phyloP scores from a whole-genome alignment of 37 sponge, comb jelly and placozoan genomes.

The Crambe crambe region DNA sequence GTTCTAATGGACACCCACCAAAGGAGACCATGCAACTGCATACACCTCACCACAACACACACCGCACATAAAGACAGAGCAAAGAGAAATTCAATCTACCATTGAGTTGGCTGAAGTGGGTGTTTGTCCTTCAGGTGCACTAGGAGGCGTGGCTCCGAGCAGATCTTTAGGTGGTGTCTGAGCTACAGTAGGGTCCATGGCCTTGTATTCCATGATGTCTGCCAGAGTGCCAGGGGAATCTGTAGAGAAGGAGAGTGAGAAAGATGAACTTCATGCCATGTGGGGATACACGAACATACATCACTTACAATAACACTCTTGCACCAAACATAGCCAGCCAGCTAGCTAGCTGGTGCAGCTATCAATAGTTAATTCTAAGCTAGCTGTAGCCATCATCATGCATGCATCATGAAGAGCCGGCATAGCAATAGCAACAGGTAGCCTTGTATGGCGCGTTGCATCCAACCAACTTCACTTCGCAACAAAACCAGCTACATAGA shows the following conservation, averaged over 20 bases:
- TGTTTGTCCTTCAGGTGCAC: not conserved
- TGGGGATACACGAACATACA: no score
- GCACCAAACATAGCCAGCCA: no score
- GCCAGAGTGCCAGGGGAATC: slow-evolving; percentile 1
- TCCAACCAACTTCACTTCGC: not conserved
- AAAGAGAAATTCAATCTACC: not conserved
- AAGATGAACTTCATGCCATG: no score
- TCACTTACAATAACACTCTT: no score
- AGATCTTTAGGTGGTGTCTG: slow-evolving; percentile 20
- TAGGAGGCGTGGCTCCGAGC: slow-evolving; percentile 8
- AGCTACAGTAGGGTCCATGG: slow-evolving; percentile 8
- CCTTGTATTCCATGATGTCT: not conserved
- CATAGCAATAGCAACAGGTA: no score
- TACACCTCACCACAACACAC: not conserved
- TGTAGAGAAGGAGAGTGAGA: not conserved
- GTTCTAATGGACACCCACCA: no score
- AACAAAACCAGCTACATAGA: not conserved
- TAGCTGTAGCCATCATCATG: no score
- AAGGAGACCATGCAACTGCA: no score
- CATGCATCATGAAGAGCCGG: no score
- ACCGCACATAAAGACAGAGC: not conserved
- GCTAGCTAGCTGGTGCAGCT: no score
- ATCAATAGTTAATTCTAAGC: no score
- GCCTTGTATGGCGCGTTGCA: no score
- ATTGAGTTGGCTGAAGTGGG: not conserved